Base-by-base conservation (phyloP, 1,140 invertebrate species). In the Helicorthomorpha holstii region DNA sequence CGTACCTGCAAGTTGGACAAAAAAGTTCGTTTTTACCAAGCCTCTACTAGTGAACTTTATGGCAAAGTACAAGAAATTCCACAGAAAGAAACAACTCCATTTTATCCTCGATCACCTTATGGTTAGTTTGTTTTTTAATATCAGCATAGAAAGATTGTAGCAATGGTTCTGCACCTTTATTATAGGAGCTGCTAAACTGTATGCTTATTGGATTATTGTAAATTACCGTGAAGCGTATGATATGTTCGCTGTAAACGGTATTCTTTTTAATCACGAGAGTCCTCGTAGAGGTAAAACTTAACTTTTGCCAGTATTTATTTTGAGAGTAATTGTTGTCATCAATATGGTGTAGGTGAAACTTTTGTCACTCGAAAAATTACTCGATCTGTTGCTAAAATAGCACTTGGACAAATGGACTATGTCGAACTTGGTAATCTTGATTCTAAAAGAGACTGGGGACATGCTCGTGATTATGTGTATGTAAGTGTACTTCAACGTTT, bases 351-450 rank as follows among this genome's bases (percentile, higher is more conserved):
- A 75, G 73, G 75, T 57, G 94, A 98, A 72, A 99, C 88, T 62
- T 99, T 99, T 75, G 96, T 99, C 0, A 99, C 96, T 0, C 75
- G 95, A 55, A 99, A 99, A 74, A 95, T 99, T 54, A 98, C 95
- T 0, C 75, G 95, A 42, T 88, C 85, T 27, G 93, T 99, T 21
- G 92, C 95, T 4, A 98, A 99, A 72, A 97, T 98, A 59, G 73
- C 77, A 50, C 71, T 95, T 1, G 89, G 90, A 4, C 77, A 90
- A 53, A 77, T 92, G 64, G 81, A 95, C 56, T 75, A 70, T 52
- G 69, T 99, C 47, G 87, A 97, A 68, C 71, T 99, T 27, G 96
- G 96, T 41, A 97, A 97, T 69, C 71, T 99, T 53, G 91, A 98
- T 70, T 85, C 94, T 16, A 83, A 85, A 66, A 74, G 96, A 63